A percentile compares a stretch with the other conserved stretches of the same genome.
Evolutionary conservation across 35 echinoderm and acorn worm species (phyloP).

Genomic region (Apostichopus californicus): DNA sequence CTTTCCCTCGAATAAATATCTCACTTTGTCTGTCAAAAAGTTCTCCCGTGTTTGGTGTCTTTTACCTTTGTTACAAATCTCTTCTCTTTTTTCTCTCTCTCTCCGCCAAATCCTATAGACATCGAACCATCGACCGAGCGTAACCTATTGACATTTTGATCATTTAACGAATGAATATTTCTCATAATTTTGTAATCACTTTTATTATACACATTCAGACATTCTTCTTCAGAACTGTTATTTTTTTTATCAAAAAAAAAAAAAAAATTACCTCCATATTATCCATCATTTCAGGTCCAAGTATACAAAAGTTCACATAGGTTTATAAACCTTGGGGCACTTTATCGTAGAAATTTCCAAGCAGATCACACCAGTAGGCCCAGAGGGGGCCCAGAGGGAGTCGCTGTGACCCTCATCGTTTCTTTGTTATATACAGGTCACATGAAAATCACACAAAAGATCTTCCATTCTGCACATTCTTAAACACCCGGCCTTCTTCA

Average conservation of each 20-base stretch:
- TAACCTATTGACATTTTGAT: too few relatives aligned
- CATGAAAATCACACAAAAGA: background rate
- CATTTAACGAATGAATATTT: too few relatives aligned
- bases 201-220: background rate
- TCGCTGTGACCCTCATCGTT: background rate
- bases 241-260: too few relatives aligned
- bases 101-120: too few relatives aligned
- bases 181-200: too few relatives aligned
- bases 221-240: background rate
- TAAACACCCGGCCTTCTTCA: background rate
- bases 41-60: too few relatives aligned
- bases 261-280: too few relatives aligned
- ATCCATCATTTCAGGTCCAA: background rate
- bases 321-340: background rate
- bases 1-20: too few relatives aligned
- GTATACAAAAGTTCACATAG: background rate
- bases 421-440: background rate
- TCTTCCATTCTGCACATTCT: background rate
- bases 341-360: background rate
- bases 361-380: background rate
- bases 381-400: background rate
- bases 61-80: too few relatives aligned
- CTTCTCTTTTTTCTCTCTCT: too few relatives aligned
- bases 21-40: too few relatives aligned
- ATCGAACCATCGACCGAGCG: too few relatives aligned